phyloP scores from a whole-genome alignment of 2,797 vertebrate species.

The Hephaestus fuliginosus region DNA sequence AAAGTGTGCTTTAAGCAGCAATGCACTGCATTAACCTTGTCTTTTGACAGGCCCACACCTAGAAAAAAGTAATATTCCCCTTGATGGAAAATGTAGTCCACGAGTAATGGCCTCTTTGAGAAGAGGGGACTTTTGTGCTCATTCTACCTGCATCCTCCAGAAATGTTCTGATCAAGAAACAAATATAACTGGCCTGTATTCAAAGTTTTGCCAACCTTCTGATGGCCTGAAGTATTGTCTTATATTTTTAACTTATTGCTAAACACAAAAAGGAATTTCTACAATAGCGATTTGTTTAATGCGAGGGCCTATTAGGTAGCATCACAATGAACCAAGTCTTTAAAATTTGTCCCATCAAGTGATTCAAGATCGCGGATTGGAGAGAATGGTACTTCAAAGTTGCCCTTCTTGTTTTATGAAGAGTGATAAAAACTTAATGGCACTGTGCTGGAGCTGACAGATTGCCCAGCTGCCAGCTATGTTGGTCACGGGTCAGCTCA shows the following conservation, averaged over 20 bases:
- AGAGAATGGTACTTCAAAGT: conserved; percentile 43
- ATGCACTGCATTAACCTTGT: conserved; percentile 81
- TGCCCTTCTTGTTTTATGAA: conserved; percentile 54
- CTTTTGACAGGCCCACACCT: conserved; percentile 85
- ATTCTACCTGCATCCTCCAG: conserved; percentile 62
- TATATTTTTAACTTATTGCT: not conserved
- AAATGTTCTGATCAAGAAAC: conserved; percentile 30
- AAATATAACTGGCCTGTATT: conserved; percentile 21
- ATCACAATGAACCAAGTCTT: conserved; percentile 3
- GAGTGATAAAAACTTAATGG: conserved; percentile 58
- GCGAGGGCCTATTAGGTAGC: not conserved
- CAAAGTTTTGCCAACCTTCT: conserved; percentile 28
- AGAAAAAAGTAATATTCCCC: conserved; percentile 78
- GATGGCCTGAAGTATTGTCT: conserved; percentile 5
- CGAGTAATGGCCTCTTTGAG: conserved; percentile 65
- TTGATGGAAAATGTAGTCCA: conserved; percentile 70
- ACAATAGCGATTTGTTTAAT: not conserved
- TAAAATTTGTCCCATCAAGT: not conserved
- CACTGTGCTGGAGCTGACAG: conserved; percentile 42
- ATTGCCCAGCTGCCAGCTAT: conserved; percentile 56
- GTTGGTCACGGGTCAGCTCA: conserved; percentile 65
- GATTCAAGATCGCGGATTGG: conserved; percentile 1
- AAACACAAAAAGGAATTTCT: conserved; percentile 12
- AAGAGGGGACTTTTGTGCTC: conserved; percentile 50
- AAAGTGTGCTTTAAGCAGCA: conserved; percentile 84